Conservation (phyloP, 1,140 invertebrate genomes). For the Pomacea maculata region DNA sequence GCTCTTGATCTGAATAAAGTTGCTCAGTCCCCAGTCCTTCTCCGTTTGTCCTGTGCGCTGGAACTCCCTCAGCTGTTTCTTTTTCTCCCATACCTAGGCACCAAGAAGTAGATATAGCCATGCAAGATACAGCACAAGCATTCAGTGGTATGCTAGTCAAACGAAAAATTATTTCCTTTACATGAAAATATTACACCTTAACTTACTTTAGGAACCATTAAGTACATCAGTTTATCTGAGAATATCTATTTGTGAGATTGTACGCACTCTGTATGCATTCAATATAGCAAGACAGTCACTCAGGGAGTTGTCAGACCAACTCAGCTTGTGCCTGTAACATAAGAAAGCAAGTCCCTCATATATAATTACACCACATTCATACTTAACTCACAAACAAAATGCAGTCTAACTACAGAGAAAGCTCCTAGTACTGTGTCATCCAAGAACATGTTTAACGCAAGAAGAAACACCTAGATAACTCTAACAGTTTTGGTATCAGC, state of each 20-base stretch:
- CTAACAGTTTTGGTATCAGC: not conserved
- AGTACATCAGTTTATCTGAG: not conserved
- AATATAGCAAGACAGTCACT: conserved; percentile 87
- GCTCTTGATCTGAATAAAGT: conserved; percentile 78
- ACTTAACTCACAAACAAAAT: not conserved
- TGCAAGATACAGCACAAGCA: not conserved
- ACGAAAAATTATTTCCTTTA: not conserved
- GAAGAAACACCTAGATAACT: too few species aligned
- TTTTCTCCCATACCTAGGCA: conserved; percentile 63
- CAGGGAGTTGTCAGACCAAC: conserved; percentile 82
- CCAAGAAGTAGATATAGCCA: not conserved
- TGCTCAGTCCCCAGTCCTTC: conserved; percentile 75
- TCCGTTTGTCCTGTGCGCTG: conserved; percentile 66
- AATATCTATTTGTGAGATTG: not conserved
- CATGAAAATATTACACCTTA: not conserved
- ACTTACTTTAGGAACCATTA: not conserved
- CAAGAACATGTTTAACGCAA: not conserved
- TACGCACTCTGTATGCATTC: conserved; percentile 79
- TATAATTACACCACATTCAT: not conserved
- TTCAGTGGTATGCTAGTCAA: not conserved
- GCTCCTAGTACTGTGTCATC: not conserved
- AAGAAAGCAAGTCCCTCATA: not conserved
- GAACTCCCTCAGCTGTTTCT: conserved; percentile 58
- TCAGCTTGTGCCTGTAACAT: conserved; percentile 72
- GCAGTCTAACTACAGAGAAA: not conserved